phyloP scores from a whole-genome alignment of 2,797 vertebrate genomes.

The Chelmon rostratus region DNA sequence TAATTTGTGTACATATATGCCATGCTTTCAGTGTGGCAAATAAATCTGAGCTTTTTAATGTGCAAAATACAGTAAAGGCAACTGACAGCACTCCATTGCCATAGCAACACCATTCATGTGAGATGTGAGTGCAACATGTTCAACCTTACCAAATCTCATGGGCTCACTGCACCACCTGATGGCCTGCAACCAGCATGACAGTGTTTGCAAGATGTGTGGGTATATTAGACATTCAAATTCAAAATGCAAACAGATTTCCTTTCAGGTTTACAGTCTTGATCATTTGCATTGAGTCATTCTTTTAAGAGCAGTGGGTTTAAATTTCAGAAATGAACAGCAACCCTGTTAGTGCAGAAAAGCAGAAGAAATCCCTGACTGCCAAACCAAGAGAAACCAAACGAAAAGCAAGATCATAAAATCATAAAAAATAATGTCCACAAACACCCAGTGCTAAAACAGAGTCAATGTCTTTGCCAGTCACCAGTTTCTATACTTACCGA shows the following conservation, averaged over 20 bases:
- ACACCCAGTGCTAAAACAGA: conserved; percentile 26
- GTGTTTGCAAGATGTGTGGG: not conserved
- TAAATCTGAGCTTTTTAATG: conserved; percentile 40
- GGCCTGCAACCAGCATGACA: conserved; percentile 69
- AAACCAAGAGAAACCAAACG: conserved; percentile 15
- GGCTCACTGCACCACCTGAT: conserved; percentile 78
- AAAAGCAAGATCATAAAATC: conserved; percentile 21
- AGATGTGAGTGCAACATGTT: conserved; percentile 40
- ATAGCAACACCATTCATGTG: conserved; percentile 78
- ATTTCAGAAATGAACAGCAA: conserved; percentile 7
- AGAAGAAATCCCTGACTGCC: conserved; percentile 22
- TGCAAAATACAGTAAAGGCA: conserved; percentile 49
- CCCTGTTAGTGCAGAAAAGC: conserved; percentile 8
- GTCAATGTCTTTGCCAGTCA: conserved; percentile 14
- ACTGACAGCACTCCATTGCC: conserved; percentile 69
- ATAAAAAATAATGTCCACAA: conserved; percentile 22
- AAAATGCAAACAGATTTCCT: not conserved
- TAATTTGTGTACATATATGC: not conserved
- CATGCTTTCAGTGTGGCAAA: conserved; percentile 23
- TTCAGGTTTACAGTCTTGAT: not conserved
- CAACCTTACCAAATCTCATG: conserved; percentile 52
- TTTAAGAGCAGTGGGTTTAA: not conserved
- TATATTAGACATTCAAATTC: not conserved
- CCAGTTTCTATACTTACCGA: conserved; percentile 74
- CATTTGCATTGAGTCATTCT: not conserved